phyloP scores from a whole-genome alignment of 2,113 vertebrate genomes.

The Aegotheles bennettii region DNA sequence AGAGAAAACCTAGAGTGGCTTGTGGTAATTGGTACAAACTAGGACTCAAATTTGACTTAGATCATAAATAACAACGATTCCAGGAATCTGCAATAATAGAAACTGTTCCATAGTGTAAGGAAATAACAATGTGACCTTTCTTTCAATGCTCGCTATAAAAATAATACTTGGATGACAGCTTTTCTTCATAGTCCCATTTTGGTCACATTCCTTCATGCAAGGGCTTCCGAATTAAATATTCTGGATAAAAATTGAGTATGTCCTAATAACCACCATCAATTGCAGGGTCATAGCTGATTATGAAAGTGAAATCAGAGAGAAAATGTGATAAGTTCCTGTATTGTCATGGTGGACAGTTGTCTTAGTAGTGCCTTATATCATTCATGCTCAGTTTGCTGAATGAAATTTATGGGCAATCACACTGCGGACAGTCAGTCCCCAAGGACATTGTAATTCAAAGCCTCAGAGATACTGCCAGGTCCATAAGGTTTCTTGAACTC shows the following conservation, averaged over 20 bases:
- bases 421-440: background rate
- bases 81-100: constrained; percentile 39
- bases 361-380: background rate
- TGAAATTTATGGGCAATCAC: background rate
- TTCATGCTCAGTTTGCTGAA: background rate
- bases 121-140: constrained; percentile 60
- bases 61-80: constrained; percentile 40
- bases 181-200: constrained; percentile 50
- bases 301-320: background rate
- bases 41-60: constrained; percentile 28
- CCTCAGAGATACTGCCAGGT: background rate
- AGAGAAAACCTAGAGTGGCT: background rate
- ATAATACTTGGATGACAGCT: constrained; percentile 34
- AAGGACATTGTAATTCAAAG: background rate
- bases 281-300: background rate
- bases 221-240: constrained; percentile 18
- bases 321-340: background rate
- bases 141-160: constrained; percentile 25
- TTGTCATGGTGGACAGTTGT: background rate
- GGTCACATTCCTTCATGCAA: background rate
- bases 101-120: constrained; percentile 44
- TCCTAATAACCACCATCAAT: background rate
- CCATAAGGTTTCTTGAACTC: background rate
- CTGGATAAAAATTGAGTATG: background rate
- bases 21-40: constrained; percentile 20